Conservation (phyloP, 1,140 invertebrate species). For the Euura lappo region DNA sequence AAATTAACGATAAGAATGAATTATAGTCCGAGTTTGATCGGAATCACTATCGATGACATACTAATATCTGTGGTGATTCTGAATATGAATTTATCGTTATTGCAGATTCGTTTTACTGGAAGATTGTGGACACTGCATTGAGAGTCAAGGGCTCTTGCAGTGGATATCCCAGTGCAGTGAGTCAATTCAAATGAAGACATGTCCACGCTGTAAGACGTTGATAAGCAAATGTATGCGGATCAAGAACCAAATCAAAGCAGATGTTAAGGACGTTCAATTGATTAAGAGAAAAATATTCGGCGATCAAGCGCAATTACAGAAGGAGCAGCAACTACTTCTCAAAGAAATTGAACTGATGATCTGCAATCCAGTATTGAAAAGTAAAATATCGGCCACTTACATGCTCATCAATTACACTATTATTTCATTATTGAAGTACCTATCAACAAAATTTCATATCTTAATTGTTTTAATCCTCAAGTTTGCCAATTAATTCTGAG, state of each 20-base stretch:
- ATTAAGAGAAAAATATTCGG: slow-evolving; percentile 64
- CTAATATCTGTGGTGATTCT: too few relatives aligned
- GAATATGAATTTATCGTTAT: slow-evolving; percentile 29
- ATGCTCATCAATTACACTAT: not conserved
- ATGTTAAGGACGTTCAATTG: slow-evolving; percentile 61
- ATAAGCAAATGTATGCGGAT: slow-evolving; percentile 68
- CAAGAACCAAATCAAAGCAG: slow-evolving; percentile 64
- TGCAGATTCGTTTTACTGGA: slow-evolving; percentile 66
- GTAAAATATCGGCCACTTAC: too few relatives aligned
- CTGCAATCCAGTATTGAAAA: not conserved
- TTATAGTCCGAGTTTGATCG: too few relatives aligned
- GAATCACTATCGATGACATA: slow-evolving; percentile 27
- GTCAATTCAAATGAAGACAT: slow-evolving; percentile 64
- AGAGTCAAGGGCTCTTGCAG: slow-evolving; percentile 62
- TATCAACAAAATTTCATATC: too few relatives aligned
- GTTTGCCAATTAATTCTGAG: too few relatives aligned
- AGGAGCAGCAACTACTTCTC: not conserved
- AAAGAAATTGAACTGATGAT: not conserved
- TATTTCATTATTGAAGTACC: not conserved
- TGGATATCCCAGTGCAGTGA: slow-evolving; percentile 58
- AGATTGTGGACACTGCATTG: slow-evolving; percentile 71
- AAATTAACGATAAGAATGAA: slow-evolving; percentile 36
- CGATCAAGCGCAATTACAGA: slow-evolving; percentile 16
- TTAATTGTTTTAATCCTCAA: too few relatives aligned
- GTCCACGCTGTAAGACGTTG: slow-evolving; percentile 69